A percentile compares a stretch with the other conserved stretches of the same genome.
Conservation (phyloP, 2,888 invertebrate species). For the Protodeltote pygarga region DNA sequence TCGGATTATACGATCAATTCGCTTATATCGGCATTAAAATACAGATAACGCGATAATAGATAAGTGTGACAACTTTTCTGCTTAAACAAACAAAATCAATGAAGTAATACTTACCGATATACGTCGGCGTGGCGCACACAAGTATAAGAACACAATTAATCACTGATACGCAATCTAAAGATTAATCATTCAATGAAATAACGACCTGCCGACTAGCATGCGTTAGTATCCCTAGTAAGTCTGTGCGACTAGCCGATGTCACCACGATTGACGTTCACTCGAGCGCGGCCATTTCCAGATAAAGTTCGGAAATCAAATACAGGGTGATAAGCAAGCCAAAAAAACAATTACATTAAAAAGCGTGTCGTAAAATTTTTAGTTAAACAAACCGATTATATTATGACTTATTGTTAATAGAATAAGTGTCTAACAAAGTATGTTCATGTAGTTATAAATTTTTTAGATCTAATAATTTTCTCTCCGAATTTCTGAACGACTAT, state of each 20-base stretch:
- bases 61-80: constrained; percentile 29
- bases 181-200: constrained; percentile 52
- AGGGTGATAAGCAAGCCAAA: neutral
- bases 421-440: no score
- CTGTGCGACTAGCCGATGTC: constrained; percentile 53
- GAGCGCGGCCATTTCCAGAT: constrained; percentile 46
- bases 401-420: no score
- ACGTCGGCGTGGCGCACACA: constrained; percentile 49
- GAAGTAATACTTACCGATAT: constrained; percentile 61
- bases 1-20: constrained; percentile 50
- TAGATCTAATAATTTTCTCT: no score
- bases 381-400: no score
- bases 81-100: constrained; percentile 37
- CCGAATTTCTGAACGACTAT: neutral
- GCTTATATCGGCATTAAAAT: constrained; percentile 53
- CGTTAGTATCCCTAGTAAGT: no score
- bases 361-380: no score
- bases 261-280: constrained; percentile 57
- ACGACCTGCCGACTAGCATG: constrained; percentile 51
- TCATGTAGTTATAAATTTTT: no score
- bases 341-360: no score
- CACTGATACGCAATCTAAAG: constrained; percentile 60
- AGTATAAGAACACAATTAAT: constrained; percentile 52
- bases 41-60: constrained; percentile 49
- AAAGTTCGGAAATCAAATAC: constrained; percentile 33